Conservation (phyloP, 2,888 invertebrate genomes). For the Cheilosia vernalis region DNA sequence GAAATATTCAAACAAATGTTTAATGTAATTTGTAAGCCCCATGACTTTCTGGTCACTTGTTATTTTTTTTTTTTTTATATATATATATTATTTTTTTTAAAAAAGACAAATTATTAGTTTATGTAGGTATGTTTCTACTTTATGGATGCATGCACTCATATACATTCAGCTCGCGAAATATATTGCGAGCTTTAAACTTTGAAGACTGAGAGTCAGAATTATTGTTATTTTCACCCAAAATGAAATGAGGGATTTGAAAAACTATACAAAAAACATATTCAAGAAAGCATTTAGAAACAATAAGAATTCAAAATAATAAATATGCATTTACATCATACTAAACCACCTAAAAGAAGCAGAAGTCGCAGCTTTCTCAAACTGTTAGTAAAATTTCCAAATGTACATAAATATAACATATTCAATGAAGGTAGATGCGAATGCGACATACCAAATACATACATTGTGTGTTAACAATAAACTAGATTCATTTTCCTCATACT, state of each 20-base stretch:
- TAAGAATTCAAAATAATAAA: conserved; percentile 42
- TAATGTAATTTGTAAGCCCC: conserved; percentile 39
- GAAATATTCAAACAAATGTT: conserved; percentile 30
- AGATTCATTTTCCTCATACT: conserved; percentile 29
- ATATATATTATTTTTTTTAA: conserved; percentile 39
- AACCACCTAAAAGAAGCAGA: conserved; percentile 14
- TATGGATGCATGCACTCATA: conserved; percentile 52
- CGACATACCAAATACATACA: conserved; percentile 29
- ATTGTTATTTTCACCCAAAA: conserved; percentile 42
- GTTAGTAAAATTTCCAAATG: conserved; percentile 32
- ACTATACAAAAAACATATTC: conserved; percentile 45
- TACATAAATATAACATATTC: conserved; percentile 4
- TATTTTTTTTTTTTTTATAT: conserved; percentile 48
- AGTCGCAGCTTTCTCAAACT: conserved; percentile 7
- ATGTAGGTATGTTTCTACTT: conserved; percentile 36
- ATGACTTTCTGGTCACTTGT: conserved; percentile 60
- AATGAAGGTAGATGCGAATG: conserved; percentile 7
- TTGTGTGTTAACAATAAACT: conserved; percentile 7
- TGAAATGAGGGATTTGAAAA: conserved; percentile 3
- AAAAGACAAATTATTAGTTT: conserved; percentile 56
- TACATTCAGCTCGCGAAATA: conserved; percentile 60
- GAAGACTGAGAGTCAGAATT: conserved; percentile 73
- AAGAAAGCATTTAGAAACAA: conserved; percentile 61
- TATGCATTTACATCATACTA: conserved; percentile 46
- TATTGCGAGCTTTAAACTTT: conserved; percentile 57